phyloP scores from a whole-genome alignment of 1,140 invertebrate genomes.

The Drosophila arawakana region DNA sequence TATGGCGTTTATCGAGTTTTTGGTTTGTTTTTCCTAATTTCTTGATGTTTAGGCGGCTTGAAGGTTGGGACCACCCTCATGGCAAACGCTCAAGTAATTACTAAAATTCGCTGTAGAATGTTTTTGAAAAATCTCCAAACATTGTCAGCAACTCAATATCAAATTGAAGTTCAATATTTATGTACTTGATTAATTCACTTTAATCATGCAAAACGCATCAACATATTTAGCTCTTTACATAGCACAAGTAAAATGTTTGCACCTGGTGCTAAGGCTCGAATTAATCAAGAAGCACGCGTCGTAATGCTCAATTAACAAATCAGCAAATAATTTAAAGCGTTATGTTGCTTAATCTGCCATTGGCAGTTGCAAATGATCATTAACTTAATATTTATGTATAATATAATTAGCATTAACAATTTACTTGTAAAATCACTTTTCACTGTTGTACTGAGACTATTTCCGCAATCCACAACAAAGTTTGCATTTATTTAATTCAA shows the following conservation, averaged over 20 bases:
- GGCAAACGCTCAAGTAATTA: conserved; percentile 45
- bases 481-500: conserved; percentile 56
- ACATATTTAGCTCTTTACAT: not conserved
- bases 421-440: conserved; percentile 31
- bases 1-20: conserved; percentile 33
- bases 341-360: conserved; percentile 39
- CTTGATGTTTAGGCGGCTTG: conserved; percentile 34
- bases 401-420: conserved; percentile 42
- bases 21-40: conserved; percentile 16
- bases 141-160: not conserved
- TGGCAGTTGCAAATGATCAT: conserved; percentile 40
- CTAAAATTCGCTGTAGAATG: conserved; percentile 59
- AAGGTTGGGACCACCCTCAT: conserved; percentile 70
- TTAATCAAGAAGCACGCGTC: conserved; percentile 38
- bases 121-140: not conserved
- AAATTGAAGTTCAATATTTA: not conserved
- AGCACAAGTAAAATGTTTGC: conserved; percentile 13
- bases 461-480: conserved; percentile 63
- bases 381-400: conserved; percentile 30
- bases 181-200: not conserved
- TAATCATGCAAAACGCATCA: conserved; percentile 10
- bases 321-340: conserved; percentile 61
- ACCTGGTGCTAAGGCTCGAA: conserved; percentile 25
- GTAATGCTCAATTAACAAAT: conserved; percentile 56
- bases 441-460: conserved; percentile 11